phyloP scores from a whole-genome alignment of 2,113 vertebrate genomes.

The Ifrita kowaldi region DNA sequence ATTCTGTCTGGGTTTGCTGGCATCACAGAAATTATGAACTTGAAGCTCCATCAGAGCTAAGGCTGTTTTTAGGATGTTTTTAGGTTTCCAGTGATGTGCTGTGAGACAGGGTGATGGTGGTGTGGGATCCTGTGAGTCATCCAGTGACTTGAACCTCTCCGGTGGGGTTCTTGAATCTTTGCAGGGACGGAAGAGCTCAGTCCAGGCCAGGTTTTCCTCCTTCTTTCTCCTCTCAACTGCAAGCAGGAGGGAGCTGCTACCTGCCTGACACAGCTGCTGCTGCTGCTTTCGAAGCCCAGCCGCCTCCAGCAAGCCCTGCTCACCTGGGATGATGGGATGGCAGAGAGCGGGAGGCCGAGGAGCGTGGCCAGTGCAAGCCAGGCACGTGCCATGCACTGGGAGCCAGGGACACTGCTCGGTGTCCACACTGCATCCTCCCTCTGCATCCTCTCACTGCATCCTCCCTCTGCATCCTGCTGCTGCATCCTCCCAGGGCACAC shows the following conservation, averaged over 20 bases:
- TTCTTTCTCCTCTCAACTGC: not conserved
- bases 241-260: conserved; percentile 30
- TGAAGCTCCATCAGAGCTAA: not conserved
- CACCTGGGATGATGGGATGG: not conserved
- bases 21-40: not conserved
- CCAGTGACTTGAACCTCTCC: not conserved
- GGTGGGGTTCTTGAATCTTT: not conserved
- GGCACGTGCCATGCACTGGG: not conserved
- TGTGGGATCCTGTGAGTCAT: not conserved
- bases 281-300: not conserved
- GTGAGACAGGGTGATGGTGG: not conserved
- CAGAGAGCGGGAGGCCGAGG: not conserved
- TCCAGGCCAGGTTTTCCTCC: conserved; percentile 34
- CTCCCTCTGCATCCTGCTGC: not conserved
- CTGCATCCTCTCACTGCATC: not conserved
- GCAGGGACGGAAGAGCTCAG: not conserved
- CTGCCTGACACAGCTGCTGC: not conserved
- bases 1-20: not conserved
- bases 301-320: not conserved
- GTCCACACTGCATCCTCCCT: not conserved
- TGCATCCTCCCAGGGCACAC: not conserved
- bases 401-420: not conserved
- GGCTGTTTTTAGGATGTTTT: not conserved
- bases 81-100: not conserved
- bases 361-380: rapidly evolving